Conservation (phyloP, 2,888 invertebrate genomes). For the Dysmachus trigonus region DNA sequence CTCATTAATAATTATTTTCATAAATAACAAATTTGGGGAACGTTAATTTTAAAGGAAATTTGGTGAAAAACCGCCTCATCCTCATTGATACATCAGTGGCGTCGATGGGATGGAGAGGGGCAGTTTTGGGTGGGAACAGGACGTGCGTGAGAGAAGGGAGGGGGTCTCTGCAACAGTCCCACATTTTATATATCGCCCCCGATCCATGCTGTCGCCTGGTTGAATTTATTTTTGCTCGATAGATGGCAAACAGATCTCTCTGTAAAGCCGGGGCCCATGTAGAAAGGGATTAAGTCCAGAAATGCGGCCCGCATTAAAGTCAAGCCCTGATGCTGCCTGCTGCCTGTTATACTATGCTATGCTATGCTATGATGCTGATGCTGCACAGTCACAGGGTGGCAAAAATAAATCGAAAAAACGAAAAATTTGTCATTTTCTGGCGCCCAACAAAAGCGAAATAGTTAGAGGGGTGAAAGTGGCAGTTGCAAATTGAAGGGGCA, state of each 20-base stretch:
- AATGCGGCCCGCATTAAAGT: slow-evolving; percentile 17
- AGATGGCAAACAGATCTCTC: slow-evolving; percentile 32
- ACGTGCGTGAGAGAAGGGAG: no score
- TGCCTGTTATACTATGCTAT: no score
- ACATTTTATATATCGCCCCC: neutral
- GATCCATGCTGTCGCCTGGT: neutral
- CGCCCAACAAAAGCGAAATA: slow-evolving; percentile 34
- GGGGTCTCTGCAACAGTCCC: neutral
- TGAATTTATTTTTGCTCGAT: slow-evolving; percentile 33
- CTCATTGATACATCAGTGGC: neutral
- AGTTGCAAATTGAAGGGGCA: slow-evolving; percentile 42
- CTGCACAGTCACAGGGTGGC: neutral
- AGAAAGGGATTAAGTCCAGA: slow-evolving; percentile 29
- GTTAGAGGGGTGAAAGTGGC: slow-evolving; percentile 30
- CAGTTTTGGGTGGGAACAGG: no score
- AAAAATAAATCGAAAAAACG: slow-evolving; percentile 37
- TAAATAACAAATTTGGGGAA: slow-evolving; percentile 9
- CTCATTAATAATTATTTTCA: slow-evolving; percentile 16
- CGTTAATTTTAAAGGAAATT: slow-evolving; percentile 22
- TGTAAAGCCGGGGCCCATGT: slow-evolving; percentile 15
- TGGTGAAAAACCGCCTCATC: neutral
- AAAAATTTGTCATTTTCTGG: slow-evolving; percentile 43
- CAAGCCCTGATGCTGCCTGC: neutral
- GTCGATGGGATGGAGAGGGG: neutral
- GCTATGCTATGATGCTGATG: neutral